phyloP scores from a whole-genome alignment of 2,888 invertebrate species.

The Dendrolimus houi region DNA sequence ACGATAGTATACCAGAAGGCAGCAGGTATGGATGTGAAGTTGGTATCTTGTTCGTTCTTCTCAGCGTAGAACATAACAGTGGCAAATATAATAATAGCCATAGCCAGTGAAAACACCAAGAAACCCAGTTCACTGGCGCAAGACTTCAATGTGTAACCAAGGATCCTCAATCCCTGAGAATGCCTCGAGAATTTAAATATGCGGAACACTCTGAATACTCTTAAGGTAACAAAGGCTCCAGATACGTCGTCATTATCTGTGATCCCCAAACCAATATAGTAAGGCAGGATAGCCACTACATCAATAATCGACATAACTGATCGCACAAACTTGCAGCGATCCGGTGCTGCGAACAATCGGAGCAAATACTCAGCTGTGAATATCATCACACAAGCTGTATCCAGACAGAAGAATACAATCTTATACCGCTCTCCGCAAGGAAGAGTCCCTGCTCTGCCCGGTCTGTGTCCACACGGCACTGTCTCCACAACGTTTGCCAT shows the following conservation, averaged over 20 bases:
- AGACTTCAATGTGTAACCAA: slow-evolving; percentile 99
- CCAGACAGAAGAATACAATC: slow-evolving; percentile 98
- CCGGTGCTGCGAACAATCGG: slow-evolving; percentile 97
- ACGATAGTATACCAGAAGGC: slow-evolving; percentile 99
- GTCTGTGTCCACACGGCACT: slow-evolving; percentile 93
- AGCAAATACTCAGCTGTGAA: slow-evolving; percentile 98
- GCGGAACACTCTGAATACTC: slow-evolving; percentile 99
- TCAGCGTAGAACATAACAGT: slow-evolving; percentile 99
- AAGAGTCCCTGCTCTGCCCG: slow-evolving; percentile 89
- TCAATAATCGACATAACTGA: slow-evolving; percentile 99
- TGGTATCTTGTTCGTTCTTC: slow-evolving; percentile 97
- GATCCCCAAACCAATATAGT: slow-evolving; percentile 98
- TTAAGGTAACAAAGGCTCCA: slow-evolving; percentile 98
- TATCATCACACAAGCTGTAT: slow-evolving; percentile 99
- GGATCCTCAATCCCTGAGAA: slow-evolving; percentile 98
- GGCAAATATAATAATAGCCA: slow-evolving; percentile 99
- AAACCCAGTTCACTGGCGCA: slow-evolving; percentile 99
- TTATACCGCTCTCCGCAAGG: slow-evolving; percentile 99
- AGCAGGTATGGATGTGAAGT: slow-evolving; percentile 99
- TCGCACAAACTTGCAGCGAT: slow-evolving; percentile 97
- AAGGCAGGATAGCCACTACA: slow-evolving; percentile 99
- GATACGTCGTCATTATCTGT: slow-evolving; percentile 99
- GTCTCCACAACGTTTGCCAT: slow-evolving; percentile 99
- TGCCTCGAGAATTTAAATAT: slow-evolving; percentile 99
- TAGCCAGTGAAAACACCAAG: slow-evolving; percentile 98